These are phyloP conservation scores for Aegotheles bennettii DNA, from an alignment of 2,113 vertebrate species.

Conservation along the genomic window DNA sequence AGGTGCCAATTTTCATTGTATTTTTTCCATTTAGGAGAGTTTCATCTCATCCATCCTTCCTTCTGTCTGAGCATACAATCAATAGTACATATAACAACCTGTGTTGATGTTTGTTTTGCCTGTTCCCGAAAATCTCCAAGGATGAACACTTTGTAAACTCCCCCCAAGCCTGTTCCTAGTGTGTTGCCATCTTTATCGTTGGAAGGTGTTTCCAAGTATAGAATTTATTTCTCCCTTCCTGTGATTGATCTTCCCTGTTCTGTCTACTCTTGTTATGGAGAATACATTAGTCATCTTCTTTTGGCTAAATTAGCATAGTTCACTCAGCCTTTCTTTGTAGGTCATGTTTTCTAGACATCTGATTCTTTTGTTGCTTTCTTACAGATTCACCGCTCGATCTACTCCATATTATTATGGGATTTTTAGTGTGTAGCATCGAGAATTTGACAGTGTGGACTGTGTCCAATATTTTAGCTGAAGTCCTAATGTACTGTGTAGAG, in stretches of 20 bases:
- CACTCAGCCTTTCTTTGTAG: too few relatives aligned
- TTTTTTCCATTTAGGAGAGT: neutral
- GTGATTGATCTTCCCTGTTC: too few relatives aligned
- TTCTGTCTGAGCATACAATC: neutral
- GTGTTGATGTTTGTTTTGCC: neutral
- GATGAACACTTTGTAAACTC: too few relatives aligned
- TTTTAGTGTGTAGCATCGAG: neutral
- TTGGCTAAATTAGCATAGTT: too few relatives aligned
- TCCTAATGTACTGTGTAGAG: neutral
- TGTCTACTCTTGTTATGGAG: too few relatives aligned
- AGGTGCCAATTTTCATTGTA: neutral
- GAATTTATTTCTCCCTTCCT: too few relatives aligned
- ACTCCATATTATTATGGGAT: accelerated
- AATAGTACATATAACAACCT: too few relatives aligned
- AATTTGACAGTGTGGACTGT: neutral
- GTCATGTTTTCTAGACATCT: neutral
- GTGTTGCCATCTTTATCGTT: too few relatives aligned
- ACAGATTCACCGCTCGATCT: neutral
- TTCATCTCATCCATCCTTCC: neutral
- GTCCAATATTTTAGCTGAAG: neutral
- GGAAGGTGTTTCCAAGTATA: too few relatives aligned
- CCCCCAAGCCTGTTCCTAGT: too few relatives aligned
- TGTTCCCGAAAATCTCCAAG: too few relatives aligned
- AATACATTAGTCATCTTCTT: neutral
- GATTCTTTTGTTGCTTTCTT: neutral